Evolutionary conservation across 1,140 invertebrate genomes (phyloP).

Genomic region (Drosophila lacteicornis): DNA sequence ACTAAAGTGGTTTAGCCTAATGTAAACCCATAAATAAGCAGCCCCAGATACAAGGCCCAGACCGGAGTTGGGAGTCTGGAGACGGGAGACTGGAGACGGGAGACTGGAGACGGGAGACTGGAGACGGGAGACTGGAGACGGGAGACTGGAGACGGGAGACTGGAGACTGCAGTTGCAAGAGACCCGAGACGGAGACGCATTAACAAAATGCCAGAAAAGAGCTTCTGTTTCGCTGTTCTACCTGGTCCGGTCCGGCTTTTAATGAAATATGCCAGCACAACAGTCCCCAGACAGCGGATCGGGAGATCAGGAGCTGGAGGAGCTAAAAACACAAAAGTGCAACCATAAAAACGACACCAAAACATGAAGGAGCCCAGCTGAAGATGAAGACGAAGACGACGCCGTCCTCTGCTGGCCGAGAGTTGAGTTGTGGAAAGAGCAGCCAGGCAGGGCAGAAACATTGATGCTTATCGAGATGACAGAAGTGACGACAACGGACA

Average conservation of each 20-base stretch:
- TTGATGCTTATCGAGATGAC: slow-evolving; percentile 84
- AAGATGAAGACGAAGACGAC: not conserved
- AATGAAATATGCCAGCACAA: slow-evolving; percentile 79
- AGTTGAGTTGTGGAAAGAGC: slow-evolving; percentile 41
- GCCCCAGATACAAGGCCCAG: slow-evolving; percentile 39
- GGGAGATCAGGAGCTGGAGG: slow-evolving; percentile 40
- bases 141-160: slow-evolving; percentile 21
- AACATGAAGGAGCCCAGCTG: slow-evolving; percentile 47
- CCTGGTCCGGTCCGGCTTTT: slow-evolving; percentile 60
- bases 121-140: slow-evolving; percentile 8
- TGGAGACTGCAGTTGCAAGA: not conserved
- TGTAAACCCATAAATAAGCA: slow-evolving; percentile 84
- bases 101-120: slow-evolving; percentile 15
- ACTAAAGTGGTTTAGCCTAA: slow-evolving; percentile 85
- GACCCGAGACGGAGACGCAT: slow-evolving; percentile 67
- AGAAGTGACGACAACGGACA: slow-evolving; percentile 66
- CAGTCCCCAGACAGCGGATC: slow-evolving; percentile 24
- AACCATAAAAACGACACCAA: slow-evolving; percentile 83
- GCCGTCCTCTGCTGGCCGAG: slow-evolving; percentile 4
- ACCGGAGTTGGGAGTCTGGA: slow-evolving; percentile 13
- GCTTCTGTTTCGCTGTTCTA: slow-evolving; percentile 76
- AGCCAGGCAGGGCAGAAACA: slow-evolving; percentile 70
- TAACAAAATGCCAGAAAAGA: slow-evolving; percentile 84
- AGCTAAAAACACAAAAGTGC: slow-evolving; percentile 80
- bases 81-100: slow-evolving; percentile 13